Evolutionary conservation across 92 coral and sea anemone genomes (phyloP), one percentile per base, ranked within the genome.

Genomic region (Paramuricea clavata): DNA sequence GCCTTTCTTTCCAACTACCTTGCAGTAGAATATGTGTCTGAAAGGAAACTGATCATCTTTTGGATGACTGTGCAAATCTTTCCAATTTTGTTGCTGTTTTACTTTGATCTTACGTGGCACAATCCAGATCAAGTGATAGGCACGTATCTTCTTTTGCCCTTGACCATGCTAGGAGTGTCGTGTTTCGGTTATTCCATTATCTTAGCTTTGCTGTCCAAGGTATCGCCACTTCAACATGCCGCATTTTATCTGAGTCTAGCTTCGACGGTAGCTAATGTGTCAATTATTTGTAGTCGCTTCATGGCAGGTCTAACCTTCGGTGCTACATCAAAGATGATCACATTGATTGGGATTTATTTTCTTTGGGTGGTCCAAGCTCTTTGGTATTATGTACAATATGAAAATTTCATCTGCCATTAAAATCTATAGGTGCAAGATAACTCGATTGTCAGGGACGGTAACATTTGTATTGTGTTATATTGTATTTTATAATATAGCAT

Each of bases 21-120:
- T 43, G 26, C 25, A 10, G 4, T 44, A n/a, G 49, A 17, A 11
- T 36, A 70, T 23, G 19, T 70, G 13, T 19, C 17, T 0, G 76
- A 70, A 34, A 70, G 19, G 12, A 70, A 11, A n/a, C 15, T 70
- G 7, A 12, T 70, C 49, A 4, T 33, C 11, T 1, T 70, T 70
- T 11, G 49, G 49, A 10, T 70, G 30, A n/a, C 49, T 13, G 11
- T 36, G 25, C 0, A 70, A 15, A 0, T 36, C 49, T 1, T 70
- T 34, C 47, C 76, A 2, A 31, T 70, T 15, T 9, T 6, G 30
- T 0, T 70, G 15, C 25, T 70, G 19, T 10, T 34, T 3, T 30
- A 10, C 25, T 70, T 70, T 23, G 49, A 34, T 34, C 23, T 70
- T 9, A 32, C 49, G n/a, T 70, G 76, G 76, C 22, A 34, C 76